Percentiles rank a stretch among this genome's conserved stretches.
These are phyloP conservation scores for Neostethus bicornis DNA, from an alignment of 2,797 vertebrate species.

Conservation along the genomic window DNA sequence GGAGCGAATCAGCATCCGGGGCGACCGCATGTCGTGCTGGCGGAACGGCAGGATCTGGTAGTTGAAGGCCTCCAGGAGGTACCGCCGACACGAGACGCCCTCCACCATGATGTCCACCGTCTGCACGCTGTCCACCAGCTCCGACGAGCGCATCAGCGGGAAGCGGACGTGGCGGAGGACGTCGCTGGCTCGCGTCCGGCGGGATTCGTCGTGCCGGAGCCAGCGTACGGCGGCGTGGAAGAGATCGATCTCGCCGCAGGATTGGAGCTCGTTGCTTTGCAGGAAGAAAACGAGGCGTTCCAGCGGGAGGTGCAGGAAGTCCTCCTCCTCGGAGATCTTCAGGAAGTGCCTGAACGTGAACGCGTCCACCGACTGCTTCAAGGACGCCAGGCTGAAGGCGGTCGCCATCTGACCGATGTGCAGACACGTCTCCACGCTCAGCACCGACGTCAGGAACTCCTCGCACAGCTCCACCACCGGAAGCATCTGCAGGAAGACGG, in stretches of 20 bases:
- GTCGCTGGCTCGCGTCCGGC: constrained; percentile 82
- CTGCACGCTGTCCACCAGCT: constrained; percentile 96
- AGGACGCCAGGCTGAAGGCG: constrained; percentile 92
- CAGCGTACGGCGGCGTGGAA: constrained; percentile 92
- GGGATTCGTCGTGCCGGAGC: constrained; percentile 86
- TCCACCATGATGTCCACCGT: constrained; percentile 96
- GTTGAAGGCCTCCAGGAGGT: constrained; percentile 95
- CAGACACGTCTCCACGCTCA: constrained; percentile 97
- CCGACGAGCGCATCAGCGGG: constrained; percentile 93
- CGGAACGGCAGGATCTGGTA: constrained; percentile 97
- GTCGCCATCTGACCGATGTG: constrained; percentile 98
- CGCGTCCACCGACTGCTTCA: constrained; percentile 93
- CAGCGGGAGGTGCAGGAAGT: constrained; percentile 93
- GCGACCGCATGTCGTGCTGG: constrained; percentile 95
- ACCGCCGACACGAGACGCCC: constrained; percentile 90
- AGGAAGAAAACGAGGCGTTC: constrained; percentile 96
- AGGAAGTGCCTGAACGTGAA: constrained; percentile 97
- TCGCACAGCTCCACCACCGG: constrained; percentile 96
- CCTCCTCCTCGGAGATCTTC: constrained; percentile 94
- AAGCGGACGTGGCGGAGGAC: constrained; percentile 95
- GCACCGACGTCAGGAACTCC: constrained; percentile 96
- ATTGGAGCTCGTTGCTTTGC: constrained; percentile 94
- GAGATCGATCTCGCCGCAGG: constrained; percentile 92
- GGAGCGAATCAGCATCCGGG: constrained; percentile 87
- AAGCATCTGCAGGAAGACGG: constrained; percentile 97